A percentile compares a stretch with the other conserved stretches of the same genome.
phyloP scores from a whole-genome alignment of 37 sponge, comb jelly and placozoan genomes.

The Dysidea cf. avara region DNA sequence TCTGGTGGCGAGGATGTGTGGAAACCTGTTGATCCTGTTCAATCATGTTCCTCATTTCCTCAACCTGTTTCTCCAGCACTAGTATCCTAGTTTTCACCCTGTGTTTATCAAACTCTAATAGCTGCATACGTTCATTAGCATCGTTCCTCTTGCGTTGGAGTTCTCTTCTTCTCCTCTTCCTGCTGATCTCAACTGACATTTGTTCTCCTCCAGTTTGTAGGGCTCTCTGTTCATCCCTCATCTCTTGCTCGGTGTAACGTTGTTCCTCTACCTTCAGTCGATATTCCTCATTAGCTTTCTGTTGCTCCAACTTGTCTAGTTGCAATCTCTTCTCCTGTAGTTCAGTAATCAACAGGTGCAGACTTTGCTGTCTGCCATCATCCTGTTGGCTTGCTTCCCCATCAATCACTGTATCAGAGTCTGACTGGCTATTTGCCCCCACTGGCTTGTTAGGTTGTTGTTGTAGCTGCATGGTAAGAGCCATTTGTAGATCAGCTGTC shows the following conservation, averaged over 20 bases:
- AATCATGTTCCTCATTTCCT: constrained; percentile 26
- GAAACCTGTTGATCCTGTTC: background rate
- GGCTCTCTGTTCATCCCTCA: background rate
- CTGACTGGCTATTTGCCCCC: no score
- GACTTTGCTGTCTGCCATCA: constrained; percentile 32
- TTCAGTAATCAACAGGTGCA: constrained; percentile 35
- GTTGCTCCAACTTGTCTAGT: background rate
- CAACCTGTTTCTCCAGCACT: constrained; percentile 30
- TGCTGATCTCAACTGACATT: constrained; percentile 24
- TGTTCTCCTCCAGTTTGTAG: constrained; percentile 10
- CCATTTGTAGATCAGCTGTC: no score
- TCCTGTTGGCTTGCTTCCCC: constrained; percentile 28
- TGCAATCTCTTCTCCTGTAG: constrained; percentile 27
- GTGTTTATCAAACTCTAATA: constrained; percentile 26
- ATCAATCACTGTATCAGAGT: constrained; percentile 15
- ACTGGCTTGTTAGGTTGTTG: no score
- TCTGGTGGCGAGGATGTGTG: no score
- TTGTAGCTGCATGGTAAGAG: no score
- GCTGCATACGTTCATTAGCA: constrained; percentile 12
- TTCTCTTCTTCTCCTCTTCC: constrained; percentile 30
- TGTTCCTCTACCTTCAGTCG: background rate
- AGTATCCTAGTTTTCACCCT: constrained; percentile 22
- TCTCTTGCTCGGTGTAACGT: constrained; percentile 8
- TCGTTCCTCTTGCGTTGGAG: constrained; percentile 25
- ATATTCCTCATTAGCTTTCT: background rate